Evolutionary conservation across 2,888 invertebrate species (phyloP), one percentile per base, ranked within the genome.

Genomic region (Dinocampus coccinellae): DNA sequence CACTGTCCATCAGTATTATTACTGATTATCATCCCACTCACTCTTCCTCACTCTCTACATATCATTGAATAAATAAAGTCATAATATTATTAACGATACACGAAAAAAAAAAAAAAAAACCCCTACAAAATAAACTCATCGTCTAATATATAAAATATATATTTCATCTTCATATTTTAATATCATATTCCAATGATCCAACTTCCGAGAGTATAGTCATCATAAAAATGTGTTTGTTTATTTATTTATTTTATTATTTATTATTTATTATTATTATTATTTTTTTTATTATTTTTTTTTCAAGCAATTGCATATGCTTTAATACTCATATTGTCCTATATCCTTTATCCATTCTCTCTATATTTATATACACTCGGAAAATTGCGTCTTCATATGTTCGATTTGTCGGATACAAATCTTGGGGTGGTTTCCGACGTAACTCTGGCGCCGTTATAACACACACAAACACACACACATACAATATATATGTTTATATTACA

Each of bases 1-100:
- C 86, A 85, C 82, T 81, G 84, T 83, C 83, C 83, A 84, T 86
- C 85, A 85, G 86, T 86, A 85, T 85, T 84, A 82, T 29, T 7
- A n/a, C 76, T 72, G 70, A 69, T 75, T 62, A 69, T 73, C 68
- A 64, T 64, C 63, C 16, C 55, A 24, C 64, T 55, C 36, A 20
- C 24, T 52, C 11, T 52, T 20, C 62, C 52, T 26, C 76, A 73
- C 68, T 72, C 39, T 76, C 74, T 67, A 73, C 73, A 73, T 75
- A 61, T 66, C 72, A 73, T 63, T 34, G 66, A 55, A 42, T 73
- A 67, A 60, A 11, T 16, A 47, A 47, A 47, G 16, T 47, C 16
- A 47, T 47, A 47, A 47, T 47, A 47, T 47, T n/a, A 47, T 47
- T 20, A 57, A 26, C 29, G 26, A 24, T 26, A 57, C 11, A 3